phyloP scores from a whole-genome alignment of 2,113 vertebrate genomes.

The Halcyon malimbica region DNA sequence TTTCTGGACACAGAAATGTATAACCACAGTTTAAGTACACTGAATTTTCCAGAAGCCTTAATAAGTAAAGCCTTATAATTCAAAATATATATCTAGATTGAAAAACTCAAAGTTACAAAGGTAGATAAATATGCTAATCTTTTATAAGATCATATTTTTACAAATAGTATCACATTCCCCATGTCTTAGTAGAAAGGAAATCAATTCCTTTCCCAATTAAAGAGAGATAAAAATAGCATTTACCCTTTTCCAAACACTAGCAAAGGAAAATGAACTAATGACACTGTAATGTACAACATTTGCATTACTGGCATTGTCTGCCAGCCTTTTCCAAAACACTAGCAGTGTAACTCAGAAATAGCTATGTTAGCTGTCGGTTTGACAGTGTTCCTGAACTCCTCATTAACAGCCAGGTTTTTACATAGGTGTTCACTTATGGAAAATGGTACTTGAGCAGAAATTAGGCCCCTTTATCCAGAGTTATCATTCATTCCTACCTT shows the following conservation, averaged over 20 bases:
- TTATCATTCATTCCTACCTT: neutral
- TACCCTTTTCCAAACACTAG: neutral
- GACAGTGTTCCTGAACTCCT: neutral
- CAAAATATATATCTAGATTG: neutral
- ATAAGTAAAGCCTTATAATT: neutral
- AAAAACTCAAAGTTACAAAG: neutral
- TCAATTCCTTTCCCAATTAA: neutral
- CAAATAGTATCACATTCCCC: neutral
- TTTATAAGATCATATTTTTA: neutral
- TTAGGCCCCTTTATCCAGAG: neutral
- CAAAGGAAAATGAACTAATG: neutral
- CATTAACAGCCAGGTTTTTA: neutral
- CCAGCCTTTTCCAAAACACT: neutral
- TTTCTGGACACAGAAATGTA: neutral
- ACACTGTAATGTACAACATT: neutral
- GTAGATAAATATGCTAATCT: neutral
- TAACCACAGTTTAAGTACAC: neutral
- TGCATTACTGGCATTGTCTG: neutral
- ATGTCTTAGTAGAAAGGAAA: neutral
- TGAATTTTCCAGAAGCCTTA: neutral
- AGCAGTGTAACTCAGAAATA: neutral
- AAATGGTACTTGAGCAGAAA: neutral
- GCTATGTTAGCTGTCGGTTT: neutral
- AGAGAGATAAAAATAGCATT: neutral
- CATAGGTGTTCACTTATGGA: neutral